These are phyloP conservation scores for Eupithecia inturbata DNA, from an alignment of 2,888 invertebrate species.

Conservation along the genomic window DNA sequence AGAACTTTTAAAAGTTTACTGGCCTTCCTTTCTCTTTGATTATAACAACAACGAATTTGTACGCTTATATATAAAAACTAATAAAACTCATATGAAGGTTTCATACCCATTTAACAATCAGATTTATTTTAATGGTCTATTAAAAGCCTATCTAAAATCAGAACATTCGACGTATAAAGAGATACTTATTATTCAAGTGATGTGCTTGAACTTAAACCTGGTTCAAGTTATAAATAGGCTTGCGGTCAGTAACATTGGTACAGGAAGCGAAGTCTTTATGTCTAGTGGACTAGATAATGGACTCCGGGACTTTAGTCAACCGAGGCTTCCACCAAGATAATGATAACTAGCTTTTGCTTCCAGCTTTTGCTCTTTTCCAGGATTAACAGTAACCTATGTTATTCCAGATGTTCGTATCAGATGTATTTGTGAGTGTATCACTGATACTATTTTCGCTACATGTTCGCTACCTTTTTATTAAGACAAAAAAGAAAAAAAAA, in stretches of 20 bases:
- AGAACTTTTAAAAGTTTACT: neutral
- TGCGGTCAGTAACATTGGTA: constrained; percentile 45
- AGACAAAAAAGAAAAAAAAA: too few species aligned
- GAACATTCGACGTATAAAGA: constrained; percentile 28
- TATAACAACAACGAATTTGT: neutral
- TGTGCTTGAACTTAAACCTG: constrained; percentile 42
- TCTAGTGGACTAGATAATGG: constrained; percentile 22
- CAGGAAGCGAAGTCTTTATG: constrained; percentile 42
- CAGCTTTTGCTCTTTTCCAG: too few species aligned
- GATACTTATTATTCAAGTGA: constrained; percentile 45
- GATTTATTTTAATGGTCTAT: constrained; percentile 27
- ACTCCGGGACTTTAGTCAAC: constrained; percentile 7
- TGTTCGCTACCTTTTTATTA: too few species aligned
- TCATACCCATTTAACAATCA: constrained; percentile 9
- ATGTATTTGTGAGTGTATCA: too few species aligned
- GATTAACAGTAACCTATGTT: too few species aligned
- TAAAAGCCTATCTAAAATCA: constrained; percentile 35
- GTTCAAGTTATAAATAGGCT: constrained; percentile 45
- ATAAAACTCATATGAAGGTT: neutral
- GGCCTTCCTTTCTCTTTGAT: neutral
- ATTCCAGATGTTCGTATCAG: too few species aligned
- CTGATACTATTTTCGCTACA: too few species aligned
- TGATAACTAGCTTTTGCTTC: neutral
- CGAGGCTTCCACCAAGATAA: neutral
- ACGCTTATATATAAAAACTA: neutral